Base-by-base conservation (phyloP, 1,140 invertebrate genomes). In the Pogonomyrmex californicus region DNA sequence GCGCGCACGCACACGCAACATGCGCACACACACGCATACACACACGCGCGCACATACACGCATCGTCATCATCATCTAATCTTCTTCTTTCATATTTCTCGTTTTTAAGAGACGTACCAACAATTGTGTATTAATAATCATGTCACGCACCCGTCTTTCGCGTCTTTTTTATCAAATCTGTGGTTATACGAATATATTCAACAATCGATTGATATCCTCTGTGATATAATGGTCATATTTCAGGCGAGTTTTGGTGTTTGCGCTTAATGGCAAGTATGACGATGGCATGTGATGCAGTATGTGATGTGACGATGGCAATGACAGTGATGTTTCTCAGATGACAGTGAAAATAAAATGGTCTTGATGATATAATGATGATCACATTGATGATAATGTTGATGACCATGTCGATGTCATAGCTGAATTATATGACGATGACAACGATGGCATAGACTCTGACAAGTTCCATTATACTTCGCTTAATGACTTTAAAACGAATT, bases 401-500 rank as follows among this genome's bases (percentile, higher is more conserved):
- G 83, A 66, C 75, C 73, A 68, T 87, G 86, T 76, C 82, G 86
- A 90, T 86, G 88, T 78, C 44, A 38, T 56, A 75, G 70, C 49
- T 85, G 85, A 86, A 62, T 73, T 76, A 88, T 88, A 60, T 49
- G 30, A 89, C 63, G 79, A 87, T 87, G 91, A 91, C 87, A 88
- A 93, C 86, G 91, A 92, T 88, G 89, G 89, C 88, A 92, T 92
- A 91, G 86, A 92, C 87, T 93, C 88, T 91, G 90, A 91, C 88
- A 88, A 93, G 88, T 92, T 92, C 65, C 79, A 88, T 93, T 91
- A 23, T 23, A 90, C 86, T 92, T 90, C 91, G 91, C 88, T 90
- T 88, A 93, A 93, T 92, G 93, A 93, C 87, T 92, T 92, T 91
- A 94, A 92, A 94, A 94, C 93, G 93, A 94, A 91, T 93, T 93